A percentile compares a stretch with the other conserved stretches of the same genome.
Conservation (phyloP, 2,797 vertebrate species). For the Tragopan temminckii region DNA sequence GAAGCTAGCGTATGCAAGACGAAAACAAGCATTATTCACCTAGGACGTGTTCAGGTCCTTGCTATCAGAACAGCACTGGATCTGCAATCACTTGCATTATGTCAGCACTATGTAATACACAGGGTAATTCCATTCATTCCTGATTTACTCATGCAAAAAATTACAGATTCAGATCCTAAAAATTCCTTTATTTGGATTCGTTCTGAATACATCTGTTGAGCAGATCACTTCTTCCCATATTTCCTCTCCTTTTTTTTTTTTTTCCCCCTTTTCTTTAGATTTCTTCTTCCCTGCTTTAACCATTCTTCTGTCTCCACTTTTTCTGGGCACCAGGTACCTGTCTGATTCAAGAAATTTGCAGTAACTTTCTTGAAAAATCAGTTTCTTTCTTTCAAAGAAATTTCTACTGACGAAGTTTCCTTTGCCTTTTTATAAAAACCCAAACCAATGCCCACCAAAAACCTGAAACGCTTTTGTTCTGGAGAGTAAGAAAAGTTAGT, state of each 20-base stretch:
- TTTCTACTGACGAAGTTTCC: not conserved
- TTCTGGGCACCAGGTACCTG: not conserved
- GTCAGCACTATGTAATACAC: not conserved
- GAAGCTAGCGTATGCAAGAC: not conserved
- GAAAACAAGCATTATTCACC: fast-evolving
- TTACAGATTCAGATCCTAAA: not conserved
- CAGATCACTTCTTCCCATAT: not conserved
- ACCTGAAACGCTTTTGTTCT: not conserved
- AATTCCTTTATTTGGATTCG: not conserved
- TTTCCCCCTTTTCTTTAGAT: not conserved
- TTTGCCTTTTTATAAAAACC: not conserved
- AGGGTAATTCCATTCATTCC: not conserved
- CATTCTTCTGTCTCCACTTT: not conserved
- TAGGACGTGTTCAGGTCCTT: not conserved
- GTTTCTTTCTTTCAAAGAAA: not conserved
- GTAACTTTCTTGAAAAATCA: not conserved
- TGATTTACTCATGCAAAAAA: not conserved
- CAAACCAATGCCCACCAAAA: not conserved
- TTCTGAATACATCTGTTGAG: not conserved
- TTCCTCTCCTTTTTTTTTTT: not conserved
- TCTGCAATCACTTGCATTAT: not conserved
- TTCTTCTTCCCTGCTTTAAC: not conserved
- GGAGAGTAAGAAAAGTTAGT: not conserved
- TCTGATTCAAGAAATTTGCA: not conserved
- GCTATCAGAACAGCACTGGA: not conserved